Evolutionary conservation across 2,797 vertebrate species (phyloP).

Genomic region (Ispidina lecontei): DNA sequence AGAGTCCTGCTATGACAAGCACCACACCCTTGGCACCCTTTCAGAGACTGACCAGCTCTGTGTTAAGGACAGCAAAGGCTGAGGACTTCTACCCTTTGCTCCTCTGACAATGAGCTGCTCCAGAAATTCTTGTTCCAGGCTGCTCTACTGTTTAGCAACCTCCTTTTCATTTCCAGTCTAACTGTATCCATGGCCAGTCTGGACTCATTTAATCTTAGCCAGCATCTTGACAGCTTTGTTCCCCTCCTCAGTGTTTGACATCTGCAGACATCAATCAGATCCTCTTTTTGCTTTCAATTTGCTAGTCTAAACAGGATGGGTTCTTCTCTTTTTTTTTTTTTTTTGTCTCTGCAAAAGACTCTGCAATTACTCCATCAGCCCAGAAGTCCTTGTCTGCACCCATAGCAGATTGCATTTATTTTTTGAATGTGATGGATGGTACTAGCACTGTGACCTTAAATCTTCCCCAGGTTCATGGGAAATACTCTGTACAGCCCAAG

Average conservation of each 20-base stretch:
- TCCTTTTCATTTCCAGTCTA: conserved; percentile 49
- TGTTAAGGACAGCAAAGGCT: not conserved
- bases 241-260: not conserved
- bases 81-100: not conserved
- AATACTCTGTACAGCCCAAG: not conserved
- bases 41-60: conserved; percentile 15
- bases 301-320: conserved; percentile 18
- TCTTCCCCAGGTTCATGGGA: not conserved
- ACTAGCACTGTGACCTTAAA: not conserved
- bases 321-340: not conserved
- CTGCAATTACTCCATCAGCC: not conserved
- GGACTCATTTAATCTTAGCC: conserved; percentile 40
- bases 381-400: not conserved
- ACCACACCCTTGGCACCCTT: not conserved
- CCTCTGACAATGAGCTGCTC: not conserved
- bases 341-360: not conserved
- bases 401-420: not conserved
- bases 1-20: not conserved
- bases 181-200: conserved; percentile 36
- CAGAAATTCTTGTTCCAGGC: conserved; percentile 52
- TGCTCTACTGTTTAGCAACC: conserved; percentile 2
- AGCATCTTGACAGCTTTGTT: conserved; percentile 38
- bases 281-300: conserved; percentile 40
- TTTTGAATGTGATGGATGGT: rapidly evolving
- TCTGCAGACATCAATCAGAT: conserved; percentile 47